phyloP scores from a whole-genome alignment of 2,797 vertebrate genomes.

The Epinephelus coioides region DNA sequence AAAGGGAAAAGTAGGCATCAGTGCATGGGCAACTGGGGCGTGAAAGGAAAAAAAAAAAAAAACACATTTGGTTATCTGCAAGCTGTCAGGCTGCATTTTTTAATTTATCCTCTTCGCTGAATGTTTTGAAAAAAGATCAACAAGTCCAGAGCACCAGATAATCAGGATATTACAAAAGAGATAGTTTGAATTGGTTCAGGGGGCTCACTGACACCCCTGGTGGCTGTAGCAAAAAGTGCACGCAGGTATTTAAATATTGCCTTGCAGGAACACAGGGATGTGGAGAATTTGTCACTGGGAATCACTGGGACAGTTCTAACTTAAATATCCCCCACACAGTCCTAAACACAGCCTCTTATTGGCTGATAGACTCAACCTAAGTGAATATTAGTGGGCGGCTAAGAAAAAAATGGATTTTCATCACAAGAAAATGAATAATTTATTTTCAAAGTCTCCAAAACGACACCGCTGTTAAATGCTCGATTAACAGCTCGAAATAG shows the following conservation, averaged over 20 bases:
- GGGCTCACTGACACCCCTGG: background rate
- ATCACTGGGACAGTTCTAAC: background rate
- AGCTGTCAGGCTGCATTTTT: slow-evolving; percentile 26
- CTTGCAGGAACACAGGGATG: too few relatives aligned
- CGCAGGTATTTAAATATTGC: background rate
- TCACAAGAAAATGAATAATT: too few relatives aligned
- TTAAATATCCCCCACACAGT: too few relatives aligned
- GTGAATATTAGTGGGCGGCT: too few relatives aligned
- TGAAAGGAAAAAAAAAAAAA: slow-evolving; percentile 29
- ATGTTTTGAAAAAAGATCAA: slow-evolving; percentile 2
- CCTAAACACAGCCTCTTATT: too few relatives aligned
- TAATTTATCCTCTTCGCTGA: slow-evolving; percentile 5
- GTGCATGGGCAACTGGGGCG: slow-evolving; percentile 49
- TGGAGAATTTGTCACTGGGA: too few relatives aligned
- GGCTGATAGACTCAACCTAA: too few relatives aligned
- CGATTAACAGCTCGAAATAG: too few relatives aligned
- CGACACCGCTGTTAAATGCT: too few relatives aligned
- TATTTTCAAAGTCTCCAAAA: too few relatives aligned
- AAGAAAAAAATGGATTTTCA: too few relatives aligned
- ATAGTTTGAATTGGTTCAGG: background rate
- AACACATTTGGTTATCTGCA: slow-evolving; percentile 21
- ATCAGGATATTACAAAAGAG: background rate
- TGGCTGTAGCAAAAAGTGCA: background rate
- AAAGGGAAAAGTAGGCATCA: slow-evolving; percentile 63
- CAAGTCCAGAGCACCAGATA: slow-evolving; percentile 1